A percentile compares a stretch with the other conserved stretches of the same genome.
Evolutionary conservation across 2,113 vertebrate genomes (phyloP).

Genomic region (Pseudorectes ferrugineus): DNA sequence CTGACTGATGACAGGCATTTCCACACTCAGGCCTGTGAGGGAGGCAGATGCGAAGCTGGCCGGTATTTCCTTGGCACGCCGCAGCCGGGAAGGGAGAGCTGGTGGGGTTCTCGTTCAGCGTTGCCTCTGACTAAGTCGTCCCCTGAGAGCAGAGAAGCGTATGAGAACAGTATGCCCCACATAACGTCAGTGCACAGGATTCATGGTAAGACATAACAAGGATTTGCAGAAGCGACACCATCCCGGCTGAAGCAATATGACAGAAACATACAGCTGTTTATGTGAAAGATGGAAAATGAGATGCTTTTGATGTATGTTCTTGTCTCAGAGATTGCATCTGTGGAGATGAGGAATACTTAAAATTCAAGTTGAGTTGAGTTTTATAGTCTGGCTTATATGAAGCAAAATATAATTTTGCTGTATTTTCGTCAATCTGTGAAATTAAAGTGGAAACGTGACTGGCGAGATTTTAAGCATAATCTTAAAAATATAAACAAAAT

Average conservation of each 20-base stretch:
- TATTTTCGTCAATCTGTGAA: not conserved
- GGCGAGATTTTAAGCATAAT: not conserved
- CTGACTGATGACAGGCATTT: slow-evolving; percentile 78
- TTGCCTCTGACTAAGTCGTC: slow-evolving; percentile 83
- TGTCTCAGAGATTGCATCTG: not conserved
- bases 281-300: not conserved
- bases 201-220: slow-evolving; percentile 78
- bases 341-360: not conserved
- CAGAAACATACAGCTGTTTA: not conserved
- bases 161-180: slow-evolving; percentile 81
- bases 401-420: not conserved
- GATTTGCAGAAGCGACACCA: not conserved
- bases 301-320: not conserved
- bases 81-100: slow-evolving; percentile 80
- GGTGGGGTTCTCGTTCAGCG: slow-evolving; percentile 86
- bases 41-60: slow-evolving; percentile 88
- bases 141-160: slow-evolving; percentile 83
- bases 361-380: not conserved
- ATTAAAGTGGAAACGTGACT: not conserved
- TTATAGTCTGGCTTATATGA: not conserved
- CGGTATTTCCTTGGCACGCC: slow-evolving; percentile 90
- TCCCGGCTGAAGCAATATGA: not conserved
- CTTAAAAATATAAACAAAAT: not conserved
- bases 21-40: slow-evolving; percentile 84
- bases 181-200: slow-evolving; percentile 84